These are phyloP conservation scores for Calliopum simillimum DNA, from an alignment of 2,888 invertebrate species.

Conservation along the genomic window DNA sequence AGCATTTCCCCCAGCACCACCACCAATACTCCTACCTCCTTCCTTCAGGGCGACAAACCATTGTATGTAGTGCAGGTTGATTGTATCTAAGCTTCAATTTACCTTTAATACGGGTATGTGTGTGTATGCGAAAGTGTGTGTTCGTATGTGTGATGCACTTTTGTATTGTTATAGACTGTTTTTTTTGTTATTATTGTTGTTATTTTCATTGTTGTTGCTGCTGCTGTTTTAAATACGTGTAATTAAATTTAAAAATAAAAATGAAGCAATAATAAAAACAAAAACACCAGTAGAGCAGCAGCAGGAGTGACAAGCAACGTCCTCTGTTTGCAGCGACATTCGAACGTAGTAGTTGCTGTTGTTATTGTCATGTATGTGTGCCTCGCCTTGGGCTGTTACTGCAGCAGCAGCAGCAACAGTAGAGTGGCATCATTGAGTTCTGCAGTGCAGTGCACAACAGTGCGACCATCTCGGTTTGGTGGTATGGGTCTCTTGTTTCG, in stretches of 20 bases:
- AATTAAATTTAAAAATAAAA: slow-evolving; percentile 55
- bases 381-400: slow-evolving; percentile 47
- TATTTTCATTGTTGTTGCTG: slow-evolving; percentile 33
- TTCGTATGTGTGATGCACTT: not conserved
- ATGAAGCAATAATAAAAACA: slow-evolving; percentile 18
- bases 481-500: slow-evolving; percentile 51
- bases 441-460: not conserved
- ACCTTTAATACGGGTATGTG: slow-evolving; percentile 7
- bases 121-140: slow-evolving; percentile 10
- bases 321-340: slow-evolving; percentile 32
- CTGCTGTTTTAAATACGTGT: slow-evolving; percentile 56
- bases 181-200: slow-evolving; percentile 25
- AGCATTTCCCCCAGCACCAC: too few species aligned
- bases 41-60: too few species aligned
- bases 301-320: slow-evolving; percentile 46
- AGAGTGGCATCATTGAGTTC: not conserved
- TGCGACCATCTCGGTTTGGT: not conserved
- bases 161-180: slow-evolving; percentile 5
- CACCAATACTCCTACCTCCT: too few species aligned
- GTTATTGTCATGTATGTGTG: slow-evolving; percentile 44
- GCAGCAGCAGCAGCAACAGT: not conserved
- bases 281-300: slow-evolving; percentile 36
- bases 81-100: slow-evolving; percentile 1
- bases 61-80: not conserved
- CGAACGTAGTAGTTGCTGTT: slow-evolving; percentile 1